Conservation (phyloP, 1,140 invertebrate species). For the Choristoneura fumiferana region DNA sequence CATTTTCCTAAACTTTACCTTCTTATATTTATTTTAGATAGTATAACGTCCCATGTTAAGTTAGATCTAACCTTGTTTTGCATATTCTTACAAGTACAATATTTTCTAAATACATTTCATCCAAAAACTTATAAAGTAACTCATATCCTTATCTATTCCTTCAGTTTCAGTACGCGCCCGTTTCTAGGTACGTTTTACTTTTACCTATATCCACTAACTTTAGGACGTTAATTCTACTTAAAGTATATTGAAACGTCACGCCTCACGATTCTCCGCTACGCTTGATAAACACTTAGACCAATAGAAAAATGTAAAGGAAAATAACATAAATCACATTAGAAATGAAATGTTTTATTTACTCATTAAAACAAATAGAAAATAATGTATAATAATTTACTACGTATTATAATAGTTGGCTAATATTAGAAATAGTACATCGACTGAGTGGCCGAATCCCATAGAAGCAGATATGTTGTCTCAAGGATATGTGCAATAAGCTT, state of each 20-base stretch:
- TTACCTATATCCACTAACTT: too few species aligned
- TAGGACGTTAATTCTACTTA: conserved; percentile 16
- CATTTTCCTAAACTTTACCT: background rate
- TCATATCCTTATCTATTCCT: too few species aligned
- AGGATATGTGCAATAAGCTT: conserved; percentile 15
- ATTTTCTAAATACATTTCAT: conserved; percentile 8
- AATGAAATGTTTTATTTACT: conserved; percentile 40
- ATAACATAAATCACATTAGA: conserved; percentile 25
- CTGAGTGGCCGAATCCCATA: conserved; percentile 19
- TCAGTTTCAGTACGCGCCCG: too few species aligned
- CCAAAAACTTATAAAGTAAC: background rate
- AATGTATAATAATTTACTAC: conserved; percentile 21
- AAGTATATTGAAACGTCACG: conserved; percentile 23
- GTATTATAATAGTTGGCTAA: conserved; percentile 23
- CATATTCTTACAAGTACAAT: background rate
- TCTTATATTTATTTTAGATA: too few species aligned
- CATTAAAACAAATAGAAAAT: conserved; percentile 37
- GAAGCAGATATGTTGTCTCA: conserved; percentile 20
- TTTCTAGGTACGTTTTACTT: too few species aligned
- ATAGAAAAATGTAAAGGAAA: conserved; percentile 22
- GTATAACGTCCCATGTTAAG: too few species aligned
- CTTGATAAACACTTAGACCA: background rate
- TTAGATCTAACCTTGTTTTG: too few species aligned
- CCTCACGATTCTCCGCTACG: background rate
- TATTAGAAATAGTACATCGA: conserved; percentile 26